phyloP scores from a whole-genome alignment of 2,797 vertebrate species.

The Oreonectes daqikongensis region DNA sequence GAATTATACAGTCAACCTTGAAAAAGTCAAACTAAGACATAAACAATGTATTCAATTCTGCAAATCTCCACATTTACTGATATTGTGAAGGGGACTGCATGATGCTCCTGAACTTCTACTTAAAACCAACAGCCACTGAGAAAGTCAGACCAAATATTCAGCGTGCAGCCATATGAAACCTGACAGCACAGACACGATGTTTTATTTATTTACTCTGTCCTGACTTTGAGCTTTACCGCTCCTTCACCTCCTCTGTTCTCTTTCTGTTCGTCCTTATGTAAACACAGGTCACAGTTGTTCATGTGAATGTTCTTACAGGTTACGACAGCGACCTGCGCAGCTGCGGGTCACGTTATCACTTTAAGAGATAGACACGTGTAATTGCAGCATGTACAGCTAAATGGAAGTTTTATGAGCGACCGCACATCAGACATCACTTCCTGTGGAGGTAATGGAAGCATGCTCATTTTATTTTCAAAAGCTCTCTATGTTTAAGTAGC shows the following conservation, averaged over 20 bases:
- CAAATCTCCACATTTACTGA: background rate
- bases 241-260: background rate
- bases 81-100: slow-evolving; percentile 15
- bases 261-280: slow-evolving; percentile 6
- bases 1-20: slow-evolving; percentile 5
- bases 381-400: slow-evolving; percentile 32
- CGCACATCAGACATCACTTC: slow-evolving; percentile 29
- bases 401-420: slow-evolving; percentile 46
- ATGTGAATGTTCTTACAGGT: slow-evolving; percentile 35
- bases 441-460: slow-evolving; percentile 22
- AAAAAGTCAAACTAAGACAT: background rate
- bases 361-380: slow-evolving; percentile 45
- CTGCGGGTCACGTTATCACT: slow-evolving; percentile 32
- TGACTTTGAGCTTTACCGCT: slow-evolving; percentile 1
- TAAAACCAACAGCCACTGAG: slow-evolving; percentile 14
- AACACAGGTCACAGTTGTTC: slow-evolving; percentile 13
- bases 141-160: slow-evolving; percentile 19
- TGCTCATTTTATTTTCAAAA: slow-evolving; percentile 38
- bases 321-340: slow-evolving; percentile 24
- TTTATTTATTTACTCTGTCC: slow-evolving; percentile 31
- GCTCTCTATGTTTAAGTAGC: slow-evolving; percentile 6
- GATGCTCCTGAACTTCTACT: background rate
- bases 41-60: background rate
- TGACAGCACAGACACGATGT: slow-evolving; percentile 9
- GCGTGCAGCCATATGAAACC: slow-evolving; percentile 3